phyloP scores from a whole-genome alignment of 2,888 invertebrate species.

The Crioceris asparagi region DNA sequence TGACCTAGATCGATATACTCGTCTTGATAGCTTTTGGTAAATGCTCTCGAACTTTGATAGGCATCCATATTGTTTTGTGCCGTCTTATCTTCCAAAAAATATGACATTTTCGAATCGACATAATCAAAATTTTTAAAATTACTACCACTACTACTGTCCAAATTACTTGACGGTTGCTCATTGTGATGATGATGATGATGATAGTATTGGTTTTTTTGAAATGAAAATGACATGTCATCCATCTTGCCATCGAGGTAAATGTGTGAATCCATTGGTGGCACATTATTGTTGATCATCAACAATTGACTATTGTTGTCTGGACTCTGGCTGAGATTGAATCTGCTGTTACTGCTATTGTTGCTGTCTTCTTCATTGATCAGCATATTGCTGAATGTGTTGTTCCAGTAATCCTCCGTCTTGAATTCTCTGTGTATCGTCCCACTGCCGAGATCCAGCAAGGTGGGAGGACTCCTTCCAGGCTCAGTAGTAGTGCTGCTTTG shows the following conservation, averaged over 20 bases:
- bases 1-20: constrained; percentile 30
- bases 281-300: constrained; percentile 32
- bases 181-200: no score
- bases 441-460: constrained; percentile 59
- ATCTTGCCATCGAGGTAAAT: constrained; percentile 24
- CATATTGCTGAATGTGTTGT: constrained; percentile 28
- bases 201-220: constrained; percentile 16
- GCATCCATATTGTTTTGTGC: constrained; percentile 24
- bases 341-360: constrained; percentile 31
- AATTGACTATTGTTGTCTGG: constrained; percentile 42
- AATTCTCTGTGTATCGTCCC: constrained; percentile 55
- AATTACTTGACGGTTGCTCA: neutral
- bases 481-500: constrained; percentile 32
- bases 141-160: constrained; percentile 15
- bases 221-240: constrained; percentile 20
- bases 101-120: no score
- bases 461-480: constrained; percentile 60
- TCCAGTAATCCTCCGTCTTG: constrained; percentile 51
- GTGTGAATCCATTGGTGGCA: constrained; percentile 24
- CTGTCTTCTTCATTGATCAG: constrained; percentile 41
- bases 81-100: constrained; percentile 18
- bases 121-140: no score
- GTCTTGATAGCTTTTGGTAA: constrained; percentile 24
- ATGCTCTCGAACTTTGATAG: constrained; percentile 21
- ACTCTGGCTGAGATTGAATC: constrained; percentile 39